Base-by-base conservation (phyloP, 2,113 vertebrate species). In the Hyperopisus bebe region DNA sequence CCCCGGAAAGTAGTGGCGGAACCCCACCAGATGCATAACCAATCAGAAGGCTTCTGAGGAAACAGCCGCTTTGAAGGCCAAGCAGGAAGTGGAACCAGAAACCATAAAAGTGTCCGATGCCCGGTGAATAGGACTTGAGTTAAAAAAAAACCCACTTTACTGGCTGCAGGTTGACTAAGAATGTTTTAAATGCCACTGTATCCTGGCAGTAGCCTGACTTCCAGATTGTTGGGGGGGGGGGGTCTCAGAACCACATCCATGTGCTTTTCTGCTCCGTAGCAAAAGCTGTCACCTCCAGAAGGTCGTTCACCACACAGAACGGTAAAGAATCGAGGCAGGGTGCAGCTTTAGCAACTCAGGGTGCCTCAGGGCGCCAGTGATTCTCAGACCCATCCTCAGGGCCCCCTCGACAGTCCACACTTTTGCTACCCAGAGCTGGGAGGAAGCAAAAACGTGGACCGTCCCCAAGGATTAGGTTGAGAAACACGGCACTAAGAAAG, bases 1-100 rank as follows among this genome's bases (percentile, higher is more conserved):
- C 62, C 89, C 88, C 89, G 91, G 91, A 91, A 90, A 91, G 90
- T 51, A 89, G 92, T 89, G 89, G 88, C 86, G 90, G 93, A 93
- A 93, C 90, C 85, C 85, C 50, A 83, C 92, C 95, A 95, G 92
- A 95, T 95, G 95, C 94, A 93, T 86, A 90, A 88, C 86, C 93
- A 92, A 95, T 96, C 94, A 95, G 89, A 90, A 90, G 90, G 88
- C 89, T 91, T 92, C 91, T 95, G 92, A 90, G 91, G 91, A 92
- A 94, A 91, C 90, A 92, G 66, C 53, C 94, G 91, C 92, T 93
- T 27, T 90, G 91, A 92, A 93, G 83, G 90, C 92, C 89, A 91
- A 90, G 90, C 82, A 94, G 92, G 89, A 87, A 48, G 53, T 77
- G 77, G 88, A 87, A 51, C 82, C 80, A 90, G 90, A 88, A 90